phyloP scores from a whole-genome alignment of 2,113 vertebrate species.

The Octodon degus region DNA sequence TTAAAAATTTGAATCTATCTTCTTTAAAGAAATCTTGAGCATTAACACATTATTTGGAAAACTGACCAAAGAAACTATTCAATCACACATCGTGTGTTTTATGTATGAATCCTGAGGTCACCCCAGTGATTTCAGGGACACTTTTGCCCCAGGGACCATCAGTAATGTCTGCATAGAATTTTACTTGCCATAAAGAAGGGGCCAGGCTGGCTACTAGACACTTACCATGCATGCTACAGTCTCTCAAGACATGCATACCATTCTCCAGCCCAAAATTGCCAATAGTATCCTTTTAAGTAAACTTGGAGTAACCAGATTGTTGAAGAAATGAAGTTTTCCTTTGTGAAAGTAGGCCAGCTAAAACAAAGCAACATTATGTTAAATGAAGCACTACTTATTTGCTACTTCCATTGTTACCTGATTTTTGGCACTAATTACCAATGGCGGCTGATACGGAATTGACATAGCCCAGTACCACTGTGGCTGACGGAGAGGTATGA shows the following conservation, averaged over 20 bases:
- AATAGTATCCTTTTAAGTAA: background rate
- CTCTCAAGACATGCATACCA: background rate
- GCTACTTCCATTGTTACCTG: background rate
- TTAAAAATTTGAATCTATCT: background rate
- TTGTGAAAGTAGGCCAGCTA: background rate
- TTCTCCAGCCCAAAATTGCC: background rate
- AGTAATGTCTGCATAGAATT: background rate
- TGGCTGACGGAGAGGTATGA: background rate
- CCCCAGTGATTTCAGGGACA: background rate
- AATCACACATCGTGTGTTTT: background rate
- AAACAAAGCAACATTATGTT: background rate
- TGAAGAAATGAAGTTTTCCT: background rate
- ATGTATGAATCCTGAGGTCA: background rate
- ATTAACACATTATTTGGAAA: slow-evolving; percentile 37
- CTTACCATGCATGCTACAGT: background rate
- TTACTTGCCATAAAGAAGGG: background rate
- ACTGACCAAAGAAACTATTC: background rate
- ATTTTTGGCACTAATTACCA: background rate
- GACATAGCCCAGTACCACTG: background rate
- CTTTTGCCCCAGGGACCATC: background rate
- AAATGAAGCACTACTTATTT: background rate
- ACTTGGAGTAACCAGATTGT: background rate
- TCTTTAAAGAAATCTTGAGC: background rate
- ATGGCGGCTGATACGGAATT: background rate
- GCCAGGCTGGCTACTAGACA: background rate